Percentiles rank a stretch among this genome's conserved stretches.
These are phyloP conservation scores for Idris sp. DNA, from an alignment of 1,140 invertebrate genomes.

Conservation along the genomic window DNA sequence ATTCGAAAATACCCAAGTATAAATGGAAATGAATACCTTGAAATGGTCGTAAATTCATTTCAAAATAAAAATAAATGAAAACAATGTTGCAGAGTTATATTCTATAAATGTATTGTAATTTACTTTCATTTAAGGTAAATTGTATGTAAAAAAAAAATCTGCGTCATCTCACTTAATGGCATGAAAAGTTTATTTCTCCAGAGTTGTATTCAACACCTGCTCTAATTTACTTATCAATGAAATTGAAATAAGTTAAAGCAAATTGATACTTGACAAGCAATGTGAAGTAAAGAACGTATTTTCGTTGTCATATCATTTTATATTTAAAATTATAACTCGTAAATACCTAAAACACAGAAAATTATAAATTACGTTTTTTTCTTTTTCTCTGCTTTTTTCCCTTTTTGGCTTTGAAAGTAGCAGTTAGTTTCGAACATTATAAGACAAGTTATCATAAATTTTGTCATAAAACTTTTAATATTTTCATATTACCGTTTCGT, in stretches of 20 bases:
- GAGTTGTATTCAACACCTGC: constrained; percentile 3
- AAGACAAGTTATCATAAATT: constrained; percentile 21
- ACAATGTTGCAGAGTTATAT: constrained; percentile 7
- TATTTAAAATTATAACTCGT: no score
- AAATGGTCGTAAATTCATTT: constrained; percentile 14
- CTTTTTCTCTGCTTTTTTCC: no score
- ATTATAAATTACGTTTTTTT: constrained; percentile 7
- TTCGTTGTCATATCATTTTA: neutral
- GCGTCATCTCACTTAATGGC: constrained; percentile 11
- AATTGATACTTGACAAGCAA: no score
- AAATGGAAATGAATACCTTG: constrained; percentile 8
- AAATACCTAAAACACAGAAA: constrained; percentile 3
- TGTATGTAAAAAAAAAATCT: constrained; percentile 6
- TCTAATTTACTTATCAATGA: constrained; percentile 14
- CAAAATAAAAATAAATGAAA: constrained; percentile 7
- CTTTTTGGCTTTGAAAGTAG: no score
- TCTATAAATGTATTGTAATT: constrained; percentile 18
- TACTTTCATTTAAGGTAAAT: constrained; percentile 6
- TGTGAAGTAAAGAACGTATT: no score
- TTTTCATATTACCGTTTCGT: constrained; percentile 6
- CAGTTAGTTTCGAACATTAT: constrained; percentile 3
- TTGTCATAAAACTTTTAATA: constrained; percentile 24
- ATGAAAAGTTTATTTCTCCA: constrained; percentile 9
- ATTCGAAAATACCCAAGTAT: constrained; percentile 9
- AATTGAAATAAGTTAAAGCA: neutral